Evolutionary conservation across 2,797 vertebrate genomes (phyloP), one percentile per base, ranked within the genome.

Genomic region (Ctenochaetus hawaiiensis): DNA sequence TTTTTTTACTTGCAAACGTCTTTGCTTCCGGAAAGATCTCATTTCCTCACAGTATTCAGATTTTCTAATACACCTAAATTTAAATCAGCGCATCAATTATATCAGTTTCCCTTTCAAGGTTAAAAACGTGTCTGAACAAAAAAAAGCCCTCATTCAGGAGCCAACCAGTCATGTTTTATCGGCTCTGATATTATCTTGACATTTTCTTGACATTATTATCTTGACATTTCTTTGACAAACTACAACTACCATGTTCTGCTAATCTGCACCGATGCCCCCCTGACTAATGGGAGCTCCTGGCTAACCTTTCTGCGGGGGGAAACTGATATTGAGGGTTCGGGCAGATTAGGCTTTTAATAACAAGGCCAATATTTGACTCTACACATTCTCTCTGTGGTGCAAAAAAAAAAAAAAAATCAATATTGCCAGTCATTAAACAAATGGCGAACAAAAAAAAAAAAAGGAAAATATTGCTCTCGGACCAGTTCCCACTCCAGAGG

Each of bases 341-440:
- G 51, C 45, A 78, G 75, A 83, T 80, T 73, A 69, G 76, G 75
- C 67, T 75, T 90, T 86, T 89, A 89, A 85, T 90, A 91, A 85
- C 75, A 52, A 77, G 85, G 72, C 75, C 82, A 69, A 84, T 88
- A 82, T 85, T 84, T 72, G 78, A 82, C 68, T 82, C 49, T 7
- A 57, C 61, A 67, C 76, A 56, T 73, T 78, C 61, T 78, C 61
- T 62, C 56, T 16, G 58, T 63, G 6, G 67, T 48, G 61, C 62
- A 65, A 78, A 85, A 59, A 81, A 75, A 26, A 65, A 78, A 85
- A 59, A 81, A 75, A 81, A 72, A 88, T 76, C 69, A 72, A 85
- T 83, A 82, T 78, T 67, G 20, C 48, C 6, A 23, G 65, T 78
- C 75, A 82, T 87, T 86, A 86, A 80, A 86, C 73, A 86, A 84